Evolutionary conservation across 2,113 vertebrate species (phyloP).

Genomic region (Myrmophylax atrothorax): DNA sequence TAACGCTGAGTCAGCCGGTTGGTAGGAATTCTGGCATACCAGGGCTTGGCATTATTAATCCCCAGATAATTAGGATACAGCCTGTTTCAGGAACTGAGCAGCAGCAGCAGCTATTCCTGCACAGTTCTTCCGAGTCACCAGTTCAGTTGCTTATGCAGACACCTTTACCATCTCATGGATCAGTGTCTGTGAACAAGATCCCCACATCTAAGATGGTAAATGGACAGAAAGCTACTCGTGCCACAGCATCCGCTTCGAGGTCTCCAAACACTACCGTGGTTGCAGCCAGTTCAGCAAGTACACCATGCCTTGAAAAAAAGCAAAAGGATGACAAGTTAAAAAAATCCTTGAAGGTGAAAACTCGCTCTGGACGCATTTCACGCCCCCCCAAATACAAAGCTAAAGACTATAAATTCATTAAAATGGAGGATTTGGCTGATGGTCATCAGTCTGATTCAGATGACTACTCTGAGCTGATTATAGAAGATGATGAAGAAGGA

Average conservation of each 20-base stretch:
- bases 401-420: conserved; percentile 97
- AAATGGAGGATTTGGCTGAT: conserved; percentile 90
- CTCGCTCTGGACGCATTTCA: conserved; percentile 91
- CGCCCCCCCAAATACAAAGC: conserved; percentile 94
- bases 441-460: conserved; percentile 92
- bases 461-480: conserved; percentile 93
- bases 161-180: conserved; percentile 68
- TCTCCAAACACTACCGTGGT: background rate
- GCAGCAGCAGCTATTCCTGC: conserved; percentile 79
- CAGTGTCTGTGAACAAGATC: conserved; percentile 73
- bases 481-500: conserved; percentile 88
- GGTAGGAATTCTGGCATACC: conserved; percentile 64
- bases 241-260: background rate
- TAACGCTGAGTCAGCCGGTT: conserved; percentile 40
- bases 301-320: conserved; percentile 47
- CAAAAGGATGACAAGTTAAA: conserved; percentile 77
- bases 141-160: conserved; percentile 81
- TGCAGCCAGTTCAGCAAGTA: conserved; percentile 18
- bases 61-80: conserved; percentile 85
- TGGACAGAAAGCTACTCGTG: background rate
- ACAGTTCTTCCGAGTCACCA: conserved; percentile 73
- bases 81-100: conserved; percentile 72
- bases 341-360: conserved; percentile 87
- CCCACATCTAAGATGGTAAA: background rate
- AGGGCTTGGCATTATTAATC: conserved; percentile 72